Conservation (phyloP, 2,797 vertebrate genomes). For the Meriones psammophilus region DNA sequence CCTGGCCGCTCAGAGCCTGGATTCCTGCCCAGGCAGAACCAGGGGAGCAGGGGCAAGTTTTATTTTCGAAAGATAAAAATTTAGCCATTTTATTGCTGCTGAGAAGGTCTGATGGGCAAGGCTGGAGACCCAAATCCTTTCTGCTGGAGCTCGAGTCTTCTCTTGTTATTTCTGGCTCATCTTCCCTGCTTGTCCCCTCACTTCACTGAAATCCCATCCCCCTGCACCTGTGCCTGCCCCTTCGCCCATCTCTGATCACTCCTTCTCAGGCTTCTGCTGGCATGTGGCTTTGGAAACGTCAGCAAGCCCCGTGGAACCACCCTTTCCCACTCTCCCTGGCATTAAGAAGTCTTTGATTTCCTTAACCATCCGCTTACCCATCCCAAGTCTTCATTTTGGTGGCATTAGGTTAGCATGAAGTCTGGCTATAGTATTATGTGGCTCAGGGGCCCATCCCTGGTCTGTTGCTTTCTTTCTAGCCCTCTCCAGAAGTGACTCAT, state of each 20-base stretch:
- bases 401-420: neutral
- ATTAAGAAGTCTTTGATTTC: too few species aligned
- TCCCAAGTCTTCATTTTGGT: neutral
- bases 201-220: neutral
- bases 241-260: neutral
- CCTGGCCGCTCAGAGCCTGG: conserved; percentile 70
- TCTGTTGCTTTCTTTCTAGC: conserved; percentile 9
- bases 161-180: conserved; percentile 71
- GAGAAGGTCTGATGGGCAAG: conserved; percentile 64
- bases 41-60: conserved; percentile 65
- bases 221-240: neutral
- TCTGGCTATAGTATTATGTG: neutral
- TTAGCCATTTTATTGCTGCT: conserved; percentile 70
- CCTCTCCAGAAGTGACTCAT: neutral
- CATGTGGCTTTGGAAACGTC: neutral
- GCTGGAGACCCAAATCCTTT: conserved; percentile 44
- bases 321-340: too few species aligned
- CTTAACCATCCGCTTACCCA: neutral
- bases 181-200: neutral
- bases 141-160: conserved; percentile 19
- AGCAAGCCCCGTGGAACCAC: neutral
- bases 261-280: neutral
- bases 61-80: conserved; percentile 79
- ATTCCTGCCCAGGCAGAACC: conserved; percentile 78
- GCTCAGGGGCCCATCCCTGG: neutral